These are phyloP conservation scores for Buceros bicornis DNA, from an alignment of 2,797 vertebrate genomes.

Conservation along the genomic window DNA sequence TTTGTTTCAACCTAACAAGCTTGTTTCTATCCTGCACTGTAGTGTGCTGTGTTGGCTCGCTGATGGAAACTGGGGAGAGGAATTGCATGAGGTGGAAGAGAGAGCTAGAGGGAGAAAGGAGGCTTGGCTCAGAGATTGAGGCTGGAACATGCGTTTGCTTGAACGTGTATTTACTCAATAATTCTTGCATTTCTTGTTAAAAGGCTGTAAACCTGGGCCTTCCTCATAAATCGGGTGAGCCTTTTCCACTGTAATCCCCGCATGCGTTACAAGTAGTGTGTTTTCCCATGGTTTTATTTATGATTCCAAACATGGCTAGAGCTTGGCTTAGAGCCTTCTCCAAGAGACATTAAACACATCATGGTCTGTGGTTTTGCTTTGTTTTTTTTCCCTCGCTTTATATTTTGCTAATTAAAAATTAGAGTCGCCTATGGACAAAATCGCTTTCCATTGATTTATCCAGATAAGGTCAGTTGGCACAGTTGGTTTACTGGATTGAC, in stretches of 20 bases:
- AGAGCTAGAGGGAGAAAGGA: neutral
- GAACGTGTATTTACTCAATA: neutral
- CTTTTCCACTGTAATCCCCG: neutral
- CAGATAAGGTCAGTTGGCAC: neutral
- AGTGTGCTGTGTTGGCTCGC: neutral
- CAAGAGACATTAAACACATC: slow-evolving; percentile 17
- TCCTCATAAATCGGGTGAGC: neutral
- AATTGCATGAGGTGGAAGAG: fast-evolving
- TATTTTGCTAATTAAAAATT: slow-evolving; percentile 31
- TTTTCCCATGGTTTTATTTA: slow-evolving; percentile 8
- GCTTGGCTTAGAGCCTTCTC: neutral
- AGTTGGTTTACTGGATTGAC: neutral
- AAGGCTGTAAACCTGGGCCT: neutral
- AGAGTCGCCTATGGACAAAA: neutral
- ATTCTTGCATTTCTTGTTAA: neutral
- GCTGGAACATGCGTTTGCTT: neutral
- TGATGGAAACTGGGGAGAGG: neutral
- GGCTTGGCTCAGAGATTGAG: neutral
- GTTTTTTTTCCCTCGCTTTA: neutral
- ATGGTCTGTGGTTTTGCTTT: neutral
- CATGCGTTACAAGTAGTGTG: neutral
- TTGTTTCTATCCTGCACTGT: neutral
- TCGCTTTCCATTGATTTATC: slow-evolving; percentile 27
- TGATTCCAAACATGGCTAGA: neutral
- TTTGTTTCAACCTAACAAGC: neutral